A percentile compares a stretch with the other conserved stretches of the same genome.
Conservation (phyloP, 2,797 vertebrate species). For the Hirundo rustica region DNA sequence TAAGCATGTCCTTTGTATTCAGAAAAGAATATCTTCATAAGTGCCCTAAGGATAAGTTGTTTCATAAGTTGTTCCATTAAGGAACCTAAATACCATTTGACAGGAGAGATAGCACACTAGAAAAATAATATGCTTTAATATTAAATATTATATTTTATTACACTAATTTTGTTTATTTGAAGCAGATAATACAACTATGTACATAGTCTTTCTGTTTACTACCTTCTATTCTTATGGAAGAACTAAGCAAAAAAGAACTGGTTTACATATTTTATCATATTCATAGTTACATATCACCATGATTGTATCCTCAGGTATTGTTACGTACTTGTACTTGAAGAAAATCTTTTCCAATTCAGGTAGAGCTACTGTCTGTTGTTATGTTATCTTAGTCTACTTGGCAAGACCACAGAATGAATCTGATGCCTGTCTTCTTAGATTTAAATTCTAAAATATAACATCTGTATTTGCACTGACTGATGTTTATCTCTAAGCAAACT, state of each 20-base stretch:
- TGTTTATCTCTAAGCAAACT: slow-evolving; percentile 36
- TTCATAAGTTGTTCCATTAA: neutral
- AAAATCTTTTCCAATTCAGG: neutral
- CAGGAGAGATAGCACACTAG: neutral
- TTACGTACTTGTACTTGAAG: neutral
- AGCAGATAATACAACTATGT: neutral
- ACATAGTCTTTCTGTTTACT: neutral
- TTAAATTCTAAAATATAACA: slow-evolving; percentile 32
- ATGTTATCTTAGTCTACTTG: neutral
- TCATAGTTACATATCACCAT: neutral
- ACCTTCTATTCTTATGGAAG: neutral
- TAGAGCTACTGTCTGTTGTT: neutral
- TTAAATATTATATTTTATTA: neutral
- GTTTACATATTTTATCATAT: neutral
- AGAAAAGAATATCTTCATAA: neutral
- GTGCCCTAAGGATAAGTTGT: neutral
- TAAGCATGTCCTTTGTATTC: neutral
- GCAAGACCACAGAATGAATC: neutral
- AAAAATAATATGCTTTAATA: neutral
- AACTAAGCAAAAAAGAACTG: neutral
- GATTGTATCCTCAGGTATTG: neutral
- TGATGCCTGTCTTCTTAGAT: neutral
- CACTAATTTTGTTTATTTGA: neutral
- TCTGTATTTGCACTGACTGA: neutral
- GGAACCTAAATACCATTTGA: neutral